Base-by-base conservation (phyloP, 2,797 vertebrate species). In the Coregonus ussuriensis region DNA sequence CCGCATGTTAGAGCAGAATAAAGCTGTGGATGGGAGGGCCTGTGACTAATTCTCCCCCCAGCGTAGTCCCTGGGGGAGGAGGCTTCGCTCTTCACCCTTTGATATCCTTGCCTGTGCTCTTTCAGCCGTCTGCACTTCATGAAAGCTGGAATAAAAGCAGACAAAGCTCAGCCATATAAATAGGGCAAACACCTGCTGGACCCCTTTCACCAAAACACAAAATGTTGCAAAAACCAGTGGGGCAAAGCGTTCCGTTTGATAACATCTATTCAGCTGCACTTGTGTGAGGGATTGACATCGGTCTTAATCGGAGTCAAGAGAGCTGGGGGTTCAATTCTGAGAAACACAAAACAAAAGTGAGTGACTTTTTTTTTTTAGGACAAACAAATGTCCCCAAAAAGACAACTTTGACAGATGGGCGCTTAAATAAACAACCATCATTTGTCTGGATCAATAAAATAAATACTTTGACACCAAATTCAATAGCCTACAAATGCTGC, bases 141-240 rank as follows among this genome's bases (percentile, higher is more conserved):
- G 92, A 92, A 90, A 89, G 89, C 90, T 82, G 84, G 90, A 91
- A 95, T 95, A 94, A 94, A 94, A 91, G 94, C 87, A 95, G 93
- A 95, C 94, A 95, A 95, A 94, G 95, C 91, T 87, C 87, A 83
- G 83, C 84, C 88, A 93, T 93, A 94, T 94, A 94, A 94, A 95
- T 92, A 93, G 93, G 93, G 91, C 93, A 94, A 95, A 94, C 95
- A 95, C 94, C 94, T 95, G 94, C 94, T 94, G 93, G 93, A 94
- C 93, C 89, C 90, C 89, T 94, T 93, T 85, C 84, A 80, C 92
- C 91, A 90, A 92, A 89, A 89, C 86, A 91, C 82, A 85, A 86
- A 81, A 89, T 90, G 91, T 91, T 89, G 91, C 86, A 87, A 82
- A 88, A 90, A 87, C 80, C 89, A 91, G 85, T 88, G 87, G 89